A percentile compares a stretch with the other conserved stretches of the same genome.
phyloP scores from a whole-genome alignment of 2,797 vertebrate genomes.

The Acropternis orthonyx region DNA sequence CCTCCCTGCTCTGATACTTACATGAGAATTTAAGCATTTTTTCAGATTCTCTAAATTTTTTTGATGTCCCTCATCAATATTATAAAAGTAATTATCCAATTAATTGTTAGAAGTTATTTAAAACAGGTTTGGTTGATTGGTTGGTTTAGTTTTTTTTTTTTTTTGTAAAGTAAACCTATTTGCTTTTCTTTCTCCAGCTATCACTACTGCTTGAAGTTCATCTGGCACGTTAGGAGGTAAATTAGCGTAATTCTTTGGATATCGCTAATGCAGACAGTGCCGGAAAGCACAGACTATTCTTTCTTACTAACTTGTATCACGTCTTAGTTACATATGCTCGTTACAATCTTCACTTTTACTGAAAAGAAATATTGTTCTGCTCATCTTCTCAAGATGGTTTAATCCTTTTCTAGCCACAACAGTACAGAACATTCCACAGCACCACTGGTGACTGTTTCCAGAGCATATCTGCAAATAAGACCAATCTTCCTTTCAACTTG shows the following conservation, averaged over 20 bases:
- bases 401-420: not conserved
- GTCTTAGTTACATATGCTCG: not conserved
- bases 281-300: not conserved
- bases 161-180: not conserved
- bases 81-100: not conserved
- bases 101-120: not conserved
- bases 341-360: not conserved
- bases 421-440: not conserved
- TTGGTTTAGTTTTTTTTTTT: not conserved
- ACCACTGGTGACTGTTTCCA: not conserved
- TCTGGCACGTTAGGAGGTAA: not conserved
- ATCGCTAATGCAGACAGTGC: not conserved
- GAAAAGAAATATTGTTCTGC: not conserved
- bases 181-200: not conserved
- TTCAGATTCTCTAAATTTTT: not conserved
- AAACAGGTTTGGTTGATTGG: not conserved
- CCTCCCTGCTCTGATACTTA: not conserved
- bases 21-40: not conserved
- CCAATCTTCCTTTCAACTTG: not conserved
- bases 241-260: not conserved
- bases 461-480: not conserved
- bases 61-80: not conserved
- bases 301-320: not conserved
- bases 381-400: not conserved
- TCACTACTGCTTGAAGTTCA: not conserved